These are phyloP conservation scores for Ypsolopha scabrella DNA, from an alignment of 2,888 invertebrate genomes.

Conservation along the genomic window DNA sequence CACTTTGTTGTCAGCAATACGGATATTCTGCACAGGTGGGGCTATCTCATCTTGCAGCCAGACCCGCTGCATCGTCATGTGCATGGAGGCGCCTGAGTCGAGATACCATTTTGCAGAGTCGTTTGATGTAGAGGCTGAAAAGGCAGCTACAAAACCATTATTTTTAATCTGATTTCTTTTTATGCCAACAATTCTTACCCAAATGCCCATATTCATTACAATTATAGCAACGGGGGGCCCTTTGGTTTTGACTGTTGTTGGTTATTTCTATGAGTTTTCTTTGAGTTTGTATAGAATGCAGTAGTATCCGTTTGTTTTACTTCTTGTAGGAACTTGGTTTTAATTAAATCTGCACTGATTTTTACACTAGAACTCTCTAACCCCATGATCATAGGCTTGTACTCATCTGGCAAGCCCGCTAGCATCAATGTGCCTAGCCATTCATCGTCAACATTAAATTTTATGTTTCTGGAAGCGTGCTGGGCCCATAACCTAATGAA, in stretches of 20 bases:
- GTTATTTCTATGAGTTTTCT: too few relatives aligned
- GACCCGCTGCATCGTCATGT: conserved; percentile 15
- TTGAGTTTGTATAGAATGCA: background rate
- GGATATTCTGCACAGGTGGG: conserved; percentile 11
- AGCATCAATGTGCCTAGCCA: too few relatives aligned
- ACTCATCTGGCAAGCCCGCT: too few relatives aligned
- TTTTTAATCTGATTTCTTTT: conserved; percentile 1
- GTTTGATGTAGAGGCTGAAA: background rate
- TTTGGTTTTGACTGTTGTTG: too few relatives aligned
- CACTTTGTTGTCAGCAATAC: conserved; percentile 11
- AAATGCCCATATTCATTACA: conserved; percentile 11
- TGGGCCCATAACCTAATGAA: too few relatives aligned
- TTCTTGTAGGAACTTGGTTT: background rate
- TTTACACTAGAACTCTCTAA: too few relatives aligned
- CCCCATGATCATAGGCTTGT: too few relatives aligned
- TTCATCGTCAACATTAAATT: too few relatives aligned
- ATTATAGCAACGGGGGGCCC: conserved; percentile 7
- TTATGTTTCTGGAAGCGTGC: too few relatives aligned
- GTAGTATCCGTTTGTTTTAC: background rate
- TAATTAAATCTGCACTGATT: background rate
- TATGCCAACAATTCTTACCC: conserved; percentile 7
- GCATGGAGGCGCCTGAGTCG: conserved; percentile 19
- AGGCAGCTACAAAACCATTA: conserved; percentile 1
- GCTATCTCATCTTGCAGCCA: conserved; percentile 10
- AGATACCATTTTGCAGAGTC: conserved; percentile 24